Evolutionary conservation across 2,888 invertebrate species (phyloP).

Genomic region (Brachyopa scutellaris): DNA sequence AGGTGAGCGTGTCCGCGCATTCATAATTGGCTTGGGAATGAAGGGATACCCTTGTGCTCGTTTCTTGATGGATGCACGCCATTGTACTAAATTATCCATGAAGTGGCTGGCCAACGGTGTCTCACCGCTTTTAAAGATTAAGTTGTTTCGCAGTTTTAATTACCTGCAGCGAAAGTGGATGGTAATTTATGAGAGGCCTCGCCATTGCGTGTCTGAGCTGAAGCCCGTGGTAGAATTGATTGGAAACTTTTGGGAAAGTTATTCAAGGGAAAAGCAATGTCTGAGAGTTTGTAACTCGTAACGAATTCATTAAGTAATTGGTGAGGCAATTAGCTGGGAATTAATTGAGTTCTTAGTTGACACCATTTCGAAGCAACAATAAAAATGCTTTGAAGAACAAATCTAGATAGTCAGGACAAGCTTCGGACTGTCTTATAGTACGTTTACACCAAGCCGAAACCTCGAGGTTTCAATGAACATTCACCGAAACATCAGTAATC

Average conservation of each 20-base stretch:
- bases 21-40: conserved; percentile 43
- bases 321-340: background rate
- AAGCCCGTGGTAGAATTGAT: conserved; percentile 13
- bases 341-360: conserved; percentile 23
- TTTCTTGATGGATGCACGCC: conserved; percentile 51
- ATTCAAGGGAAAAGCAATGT: background rate
- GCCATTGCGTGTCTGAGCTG: conserved; percentile 57
- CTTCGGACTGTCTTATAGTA: too few species aligned
- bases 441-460: too few species aligned
- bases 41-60: too few species aligned
- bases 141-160: conserved; percentile 66
- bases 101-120: background rate
- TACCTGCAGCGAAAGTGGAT: conserved; percentile 64
- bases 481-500: too few species aligned
- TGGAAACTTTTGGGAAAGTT: conserved; percentile 25
- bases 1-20: conserved; percentile 67
- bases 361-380: background rate
- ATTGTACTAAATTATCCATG: conserved; percentile 54
- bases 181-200: conserved; percentile 44
- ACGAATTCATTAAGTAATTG: conserved; percentile 44
- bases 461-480: too few species aligned
- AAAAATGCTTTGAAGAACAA: too few species aligned
- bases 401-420: too few species aligned
- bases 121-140: conserved; percentile 36
- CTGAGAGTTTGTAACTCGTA: conserved; percentile 4